phyloP scores from a whole-genome alignment of 2,888 invertebrate species.

The Miltochrista miniata region DNA sequence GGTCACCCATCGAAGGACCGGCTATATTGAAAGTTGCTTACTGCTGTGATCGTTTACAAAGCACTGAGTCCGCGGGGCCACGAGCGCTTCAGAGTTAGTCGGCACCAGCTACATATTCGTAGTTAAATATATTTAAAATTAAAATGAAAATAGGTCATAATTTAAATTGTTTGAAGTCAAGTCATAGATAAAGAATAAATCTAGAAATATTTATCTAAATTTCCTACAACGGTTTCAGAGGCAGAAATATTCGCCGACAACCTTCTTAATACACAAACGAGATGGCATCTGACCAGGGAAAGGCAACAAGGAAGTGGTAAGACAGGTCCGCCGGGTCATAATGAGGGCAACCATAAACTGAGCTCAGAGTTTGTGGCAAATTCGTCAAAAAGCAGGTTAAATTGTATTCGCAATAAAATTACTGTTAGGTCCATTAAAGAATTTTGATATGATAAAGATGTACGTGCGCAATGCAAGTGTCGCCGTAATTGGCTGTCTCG shows the following conservation, averaged over 20 bases:
- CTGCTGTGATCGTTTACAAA: no score
- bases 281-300: constrained; percentile 1
- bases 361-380: not conserved
- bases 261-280: not conserved
- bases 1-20: no score
- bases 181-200: no score
- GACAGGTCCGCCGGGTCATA: constrained; percentile 3
- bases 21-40: no score
- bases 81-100: no score
- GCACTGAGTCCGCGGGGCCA: no score
- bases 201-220: no score
- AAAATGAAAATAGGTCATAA: no score
- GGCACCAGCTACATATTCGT: no score
- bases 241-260: not conserved
- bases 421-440: not conserved
- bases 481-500: no score
- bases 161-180: no score
- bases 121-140: no score
- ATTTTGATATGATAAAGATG: not conserved
- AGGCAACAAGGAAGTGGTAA: constrained; percentile 9
- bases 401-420: not conserved
- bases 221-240: not conserved
- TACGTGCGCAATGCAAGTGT: not conserved
- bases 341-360: constrained; percentile 5
- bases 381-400: constrained; percentile 2